A percentile compares a stretch with the other conserved stretches of the same genome.
phyloP scores from a whole-genome alignment of 2,797 vertebrate genomes.

The Ptychadena robeensis region DNA sequence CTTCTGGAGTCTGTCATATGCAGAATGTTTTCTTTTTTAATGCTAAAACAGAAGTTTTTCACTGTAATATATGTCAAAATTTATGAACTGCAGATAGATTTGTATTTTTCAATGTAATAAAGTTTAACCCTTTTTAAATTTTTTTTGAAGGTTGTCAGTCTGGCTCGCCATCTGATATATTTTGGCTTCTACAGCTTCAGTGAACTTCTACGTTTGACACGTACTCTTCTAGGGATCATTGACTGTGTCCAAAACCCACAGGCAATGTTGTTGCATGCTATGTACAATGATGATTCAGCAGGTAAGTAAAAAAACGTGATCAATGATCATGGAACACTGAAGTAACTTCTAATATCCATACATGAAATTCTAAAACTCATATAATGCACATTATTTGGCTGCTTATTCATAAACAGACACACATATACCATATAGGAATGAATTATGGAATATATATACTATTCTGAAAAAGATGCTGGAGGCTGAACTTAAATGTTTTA shows the following conservation, averaged over 20 bases:
- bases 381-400: background rate
- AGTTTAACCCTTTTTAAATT: background rate
- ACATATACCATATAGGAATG: background rate
- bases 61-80: no score
- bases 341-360: no score
- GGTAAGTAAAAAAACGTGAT: conserved; percentile 69
- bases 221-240: conserved; percentile 92
- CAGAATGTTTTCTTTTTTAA: no score
- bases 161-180: conserved; percentile 97
- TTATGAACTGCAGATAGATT: background rate
- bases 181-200: conserved; percentile 99
- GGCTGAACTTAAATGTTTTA: no score
- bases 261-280: conserved; percentile 72
- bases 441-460: background rate
- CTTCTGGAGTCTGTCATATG: no score
- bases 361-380: no score
- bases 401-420: background rate
- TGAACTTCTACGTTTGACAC: conserved; percentile 91
- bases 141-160: conserved; percentile 87
- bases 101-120: background rate
- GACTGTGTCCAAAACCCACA: conserved; percentile 89
- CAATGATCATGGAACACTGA: background rate
- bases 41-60: no score
- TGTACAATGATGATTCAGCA: conserved; percentile 82
- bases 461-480: no score